These are phyloP conservation scores for Holocentrus rufus DNA, from an alignment of 2,797 vertebrate genomes.

Conservation along the genomic window DNA sequence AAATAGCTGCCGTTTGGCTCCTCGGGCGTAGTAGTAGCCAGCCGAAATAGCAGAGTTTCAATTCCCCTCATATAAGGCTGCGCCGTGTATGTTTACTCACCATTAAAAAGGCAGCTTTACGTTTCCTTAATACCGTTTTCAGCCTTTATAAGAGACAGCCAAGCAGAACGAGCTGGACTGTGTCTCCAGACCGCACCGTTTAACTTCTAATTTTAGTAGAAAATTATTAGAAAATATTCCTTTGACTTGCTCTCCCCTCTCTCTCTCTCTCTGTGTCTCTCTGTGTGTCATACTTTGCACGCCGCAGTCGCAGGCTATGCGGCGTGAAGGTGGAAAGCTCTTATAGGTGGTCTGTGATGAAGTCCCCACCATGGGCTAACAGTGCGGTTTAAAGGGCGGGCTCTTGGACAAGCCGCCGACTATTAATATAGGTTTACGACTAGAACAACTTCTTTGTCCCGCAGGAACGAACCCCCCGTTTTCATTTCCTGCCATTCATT, in stretches of 20 bases:
- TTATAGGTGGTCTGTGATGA: conserved; percentile 53
- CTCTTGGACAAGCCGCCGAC: conserved; percentile 41
- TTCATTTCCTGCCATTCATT: conserved; percentile 22
- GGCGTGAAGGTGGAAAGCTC: conserved; percentile 30
- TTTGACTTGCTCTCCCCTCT: conserved; percentile 8
- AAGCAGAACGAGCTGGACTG: conserved; percentile 14
- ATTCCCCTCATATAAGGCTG: conserved; percentile 5
- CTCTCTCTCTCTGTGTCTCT: conserved; percentile 6
- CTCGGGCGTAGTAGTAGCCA: neutral
- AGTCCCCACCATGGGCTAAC: conserved; percentile 42
- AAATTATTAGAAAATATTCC: conserved; percentile 36
- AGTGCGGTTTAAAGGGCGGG: conserved; percentile 48
- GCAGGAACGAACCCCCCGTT: neutral
- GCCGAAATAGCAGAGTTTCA: conserved; percentile 31
- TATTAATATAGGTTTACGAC: conserved; percentile 28
- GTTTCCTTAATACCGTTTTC: conserved; percentile 54
- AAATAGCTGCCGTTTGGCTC: conserved; percentile 6
- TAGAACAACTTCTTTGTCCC: conserved; percentile 31
- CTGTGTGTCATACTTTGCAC: conserved; percentile 27
- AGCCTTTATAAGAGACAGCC: conserved; percentile 33
- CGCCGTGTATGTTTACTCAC: conserved; percentile 29
- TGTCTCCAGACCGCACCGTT: conserved; percentile 16
- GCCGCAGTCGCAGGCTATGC: conserved; percentile 6
- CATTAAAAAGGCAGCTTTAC: conserved; percentile 46
- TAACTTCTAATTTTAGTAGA: conserved; percentile 46